phyloP scores from a whole-genome alignment of 1,140 invertebrate genomes.

The Antheraea pernyi region DNA sequence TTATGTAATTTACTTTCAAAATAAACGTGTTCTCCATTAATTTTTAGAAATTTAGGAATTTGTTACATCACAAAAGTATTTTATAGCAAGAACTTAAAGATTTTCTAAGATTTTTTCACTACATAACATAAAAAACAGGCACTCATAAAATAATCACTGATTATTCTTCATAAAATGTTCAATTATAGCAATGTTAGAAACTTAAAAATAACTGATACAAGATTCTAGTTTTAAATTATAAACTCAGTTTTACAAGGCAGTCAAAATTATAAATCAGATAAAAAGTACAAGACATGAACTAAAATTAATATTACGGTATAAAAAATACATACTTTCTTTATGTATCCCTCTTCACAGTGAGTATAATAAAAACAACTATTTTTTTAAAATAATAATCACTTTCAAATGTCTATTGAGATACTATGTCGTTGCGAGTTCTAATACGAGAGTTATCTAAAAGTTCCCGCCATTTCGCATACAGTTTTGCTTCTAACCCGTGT shows the following conservation, averaged over 20 bases:
- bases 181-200: no score
- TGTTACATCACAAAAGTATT: no score
- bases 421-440: conserved; percentile 32
- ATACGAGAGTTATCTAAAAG: conserved; percentile 59
- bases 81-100: no score
- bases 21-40: no score
- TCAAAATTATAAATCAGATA: background rate
- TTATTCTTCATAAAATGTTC: no score
- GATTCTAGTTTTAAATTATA: no score
- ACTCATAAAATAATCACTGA: no score
- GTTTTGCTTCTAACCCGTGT: conserved; percentile 36
- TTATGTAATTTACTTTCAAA: no score
- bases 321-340: background rate
- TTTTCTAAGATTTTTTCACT: no score
- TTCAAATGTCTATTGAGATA: conserved; percentile 3
- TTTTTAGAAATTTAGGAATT: no score
- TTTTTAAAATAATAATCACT: background rate
- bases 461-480: conserved; percentile 58
- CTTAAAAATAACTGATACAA: no score
- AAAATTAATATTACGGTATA: background rate
- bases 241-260: background rate
- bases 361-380: background rate
- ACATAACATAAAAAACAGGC: no score
- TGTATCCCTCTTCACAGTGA: background rate
- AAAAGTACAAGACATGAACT: background rate